phyloP scores from a whole-genome alignment of 2,113 vertebrate species.

The Poecile atricapillus region DNA sequence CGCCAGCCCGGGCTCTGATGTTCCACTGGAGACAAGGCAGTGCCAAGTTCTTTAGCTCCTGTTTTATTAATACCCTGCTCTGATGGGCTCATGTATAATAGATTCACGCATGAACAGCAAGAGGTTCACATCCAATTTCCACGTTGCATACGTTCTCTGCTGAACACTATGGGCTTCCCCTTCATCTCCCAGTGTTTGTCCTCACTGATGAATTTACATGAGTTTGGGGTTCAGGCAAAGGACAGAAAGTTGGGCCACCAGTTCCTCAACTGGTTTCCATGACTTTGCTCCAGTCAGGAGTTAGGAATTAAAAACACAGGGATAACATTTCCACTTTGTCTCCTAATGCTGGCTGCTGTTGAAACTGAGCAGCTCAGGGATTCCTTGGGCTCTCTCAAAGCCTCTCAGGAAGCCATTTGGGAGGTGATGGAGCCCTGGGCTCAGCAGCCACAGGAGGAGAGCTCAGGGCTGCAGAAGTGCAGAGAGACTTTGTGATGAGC shows the following conservation, averaged over 20 bases:
- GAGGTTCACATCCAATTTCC: slow-evolving; percentile 43
- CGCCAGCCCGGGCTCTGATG: slow-evolving; percentile 22
- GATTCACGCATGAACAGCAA: slow-evolving; percentile 52
- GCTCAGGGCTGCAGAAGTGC: neutral
- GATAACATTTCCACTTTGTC: neutral
- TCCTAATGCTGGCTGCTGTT: neutral
- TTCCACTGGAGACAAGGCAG: slow-evolving; percentile 21
- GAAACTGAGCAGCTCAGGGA: neutral
- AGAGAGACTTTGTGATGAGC: neutral
- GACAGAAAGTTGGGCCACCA: neutral
- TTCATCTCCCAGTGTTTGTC: neutral
- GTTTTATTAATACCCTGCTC: slow-evolving; percentile 75
- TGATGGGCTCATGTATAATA: slow-evolving; percentile 70
- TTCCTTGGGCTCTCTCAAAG: neutral
- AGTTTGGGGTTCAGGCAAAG: neutral
- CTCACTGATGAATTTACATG: neutral
- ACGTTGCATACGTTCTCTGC: neutral
- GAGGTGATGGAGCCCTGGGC: neutral
- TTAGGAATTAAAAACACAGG: neutral
- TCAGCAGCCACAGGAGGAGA: neutral
- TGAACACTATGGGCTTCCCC: neutral
- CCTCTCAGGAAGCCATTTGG: neutral
- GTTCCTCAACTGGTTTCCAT: neutral
- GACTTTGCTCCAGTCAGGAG: neutral
- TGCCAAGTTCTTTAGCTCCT: slow-evolving; percentile 58